These are phyloP conservation scores for Heterocephalus glaber DNA, from an alignment of 2,113 vertebrate species.

Conservation along the genomic window DNA sequence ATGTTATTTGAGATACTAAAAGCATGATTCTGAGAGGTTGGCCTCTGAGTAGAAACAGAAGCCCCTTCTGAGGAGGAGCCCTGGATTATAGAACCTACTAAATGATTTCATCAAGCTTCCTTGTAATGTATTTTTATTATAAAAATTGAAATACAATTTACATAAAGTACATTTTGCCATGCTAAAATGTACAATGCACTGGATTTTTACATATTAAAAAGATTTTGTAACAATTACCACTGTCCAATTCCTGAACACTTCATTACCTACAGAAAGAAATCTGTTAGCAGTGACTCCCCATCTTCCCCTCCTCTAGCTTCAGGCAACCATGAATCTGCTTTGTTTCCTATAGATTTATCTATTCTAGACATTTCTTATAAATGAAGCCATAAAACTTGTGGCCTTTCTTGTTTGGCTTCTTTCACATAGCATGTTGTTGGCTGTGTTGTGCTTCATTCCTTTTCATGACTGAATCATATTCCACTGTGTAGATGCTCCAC, in stretches of 20 bases:
- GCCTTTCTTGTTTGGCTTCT: neutral
- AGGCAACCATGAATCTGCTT: neutral
- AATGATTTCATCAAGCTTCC: neutral
- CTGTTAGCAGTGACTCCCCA: neutral
- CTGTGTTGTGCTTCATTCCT: neutral
- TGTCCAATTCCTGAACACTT: neutral
- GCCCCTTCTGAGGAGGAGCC: neutral
- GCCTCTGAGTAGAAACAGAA: neutral
- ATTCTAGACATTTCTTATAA: neutral
- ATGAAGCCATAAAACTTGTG: neutral
- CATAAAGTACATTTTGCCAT: neutral
- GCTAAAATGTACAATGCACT: neutral
- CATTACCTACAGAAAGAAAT: neutral
- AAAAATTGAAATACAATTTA: slow-evolving; percentile 7
- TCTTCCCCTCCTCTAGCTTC: neutral
- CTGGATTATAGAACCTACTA: neutral
- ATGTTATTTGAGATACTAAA: neutral
- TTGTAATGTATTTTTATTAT: neutral
- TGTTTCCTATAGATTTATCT: neutral
- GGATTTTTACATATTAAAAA: neutral
- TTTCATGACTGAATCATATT: too few relatives aligned
- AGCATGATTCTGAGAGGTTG: neutral
- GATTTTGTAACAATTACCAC: neutral
- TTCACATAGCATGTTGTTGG: neutral
- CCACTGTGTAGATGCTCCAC: neutral